Conservation (phyloP, 2,113 vertebrate genomes). For the Takifugu flavidus region DNA sequence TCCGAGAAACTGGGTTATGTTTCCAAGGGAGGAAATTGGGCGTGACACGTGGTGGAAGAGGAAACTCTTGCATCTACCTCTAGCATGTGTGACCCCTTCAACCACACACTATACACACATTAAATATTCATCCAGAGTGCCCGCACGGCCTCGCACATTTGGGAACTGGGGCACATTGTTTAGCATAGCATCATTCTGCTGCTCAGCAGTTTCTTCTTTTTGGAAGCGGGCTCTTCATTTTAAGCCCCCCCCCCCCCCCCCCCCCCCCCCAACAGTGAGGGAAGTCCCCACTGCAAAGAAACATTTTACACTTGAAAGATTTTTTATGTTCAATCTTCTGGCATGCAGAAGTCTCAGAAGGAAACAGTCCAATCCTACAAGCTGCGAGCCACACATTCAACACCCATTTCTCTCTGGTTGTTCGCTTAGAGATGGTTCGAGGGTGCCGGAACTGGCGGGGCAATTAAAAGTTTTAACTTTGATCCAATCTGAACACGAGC, state of each 20-base stretch:
- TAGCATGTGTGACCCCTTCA: background rate
- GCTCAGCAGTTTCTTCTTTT: conserved; percentile 29
- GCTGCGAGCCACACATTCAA: conserved; percentile 2
- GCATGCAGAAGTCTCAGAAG: conserved; percentile 14
- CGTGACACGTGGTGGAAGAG: conserved; percentile 55
- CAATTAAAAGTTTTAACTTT: conserved; percentile 6
- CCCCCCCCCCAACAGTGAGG: background rate
- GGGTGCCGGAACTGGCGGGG: background rate
- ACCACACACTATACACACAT: conserved; percentile 22
- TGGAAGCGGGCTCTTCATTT: conserved; percentile 9
- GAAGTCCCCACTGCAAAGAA: background rate
- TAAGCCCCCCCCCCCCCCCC: background rate
- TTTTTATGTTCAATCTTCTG: conserved; percentile 20
- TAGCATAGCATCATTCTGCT: conserved; percentile 23
- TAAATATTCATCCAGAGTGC: conserved; percentile 41
- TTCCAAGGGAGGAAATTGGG: conserved; percentile 55
- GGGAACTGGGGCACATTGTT: conserved; percentile 39
- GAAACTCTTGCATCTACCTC: conserved; percentile 33
- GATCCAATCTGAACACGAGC: background rate
- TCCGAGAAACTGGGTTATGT: conserved; percentile 54
- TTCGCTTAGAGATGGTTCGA: background rate
- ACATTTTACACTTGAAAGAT: conserved; percentile 6
- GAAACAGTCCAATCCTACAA: conserved; percentile 11
- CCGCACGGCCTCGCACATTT: conserved; percentile 40
- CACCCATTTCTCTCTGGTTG: background rate